phyloP scores from a whole-genome alignment of 2,888 invertebrate genomes.

The Toxonevra muliebris region DNA sequence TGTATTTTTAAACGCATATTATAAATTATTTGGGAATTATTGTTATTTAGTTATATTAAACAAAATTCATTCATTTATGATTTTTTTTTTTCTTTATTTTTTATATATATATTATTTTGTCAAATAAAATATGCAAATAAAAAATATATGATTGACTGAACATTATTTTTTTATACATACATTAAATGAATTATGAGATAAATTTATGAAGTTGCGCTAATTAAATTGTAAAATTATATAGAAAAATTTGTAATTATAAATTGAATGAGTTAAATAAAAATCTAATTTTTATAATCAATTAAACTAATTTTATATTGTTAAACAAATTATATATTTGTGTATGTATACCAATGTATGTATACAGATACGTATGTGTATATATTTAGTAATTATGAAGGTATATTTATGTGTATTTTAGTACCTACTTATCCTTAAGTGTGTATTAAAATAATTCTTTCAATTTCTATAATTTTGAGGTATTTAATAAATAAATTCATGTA shows the following conservation, averaged over 20 bases:
- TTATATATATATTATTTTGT: conserved; percentile 16
- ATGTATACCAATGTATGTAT: neutral
- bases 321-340: conserved; percentile 13
- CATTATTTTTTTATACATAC: conserved; percentile 46
- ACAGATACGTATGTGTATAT: neutral
- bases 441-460: too few species aligned
- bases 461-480: too few species aligned
- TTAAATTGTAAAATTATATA: too few species aligned
- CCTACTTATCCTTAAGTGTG: too few species aligned
- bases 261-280: conserved; percentile 20
- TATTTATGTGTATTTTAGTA: too few species aligned
- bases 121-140: conserved; percentile 23
- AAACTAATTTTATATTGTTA: conserved; percentile 22
- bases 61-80: too few species aligned
- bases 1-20: neutral
- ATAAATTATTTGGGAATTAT: conserved; percentile 3
- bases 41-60: conserved; percentile 10
- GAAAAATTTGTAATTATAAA: too few species aligned
- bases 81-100: conserved; percentile 9
- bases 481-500: too few species aligned
- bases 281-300: neutral
- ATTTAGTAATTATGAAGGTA: too few species aligned
- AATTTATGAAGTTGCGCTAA: conserved; percentile 16
- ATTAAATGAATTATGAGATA: conserved; percentile 12
- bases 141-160: conserved; percentile 52